Conservation (phyloP, 2,888 invertebrate genomes). For the Caenorhabditis wallacei region DNA sequence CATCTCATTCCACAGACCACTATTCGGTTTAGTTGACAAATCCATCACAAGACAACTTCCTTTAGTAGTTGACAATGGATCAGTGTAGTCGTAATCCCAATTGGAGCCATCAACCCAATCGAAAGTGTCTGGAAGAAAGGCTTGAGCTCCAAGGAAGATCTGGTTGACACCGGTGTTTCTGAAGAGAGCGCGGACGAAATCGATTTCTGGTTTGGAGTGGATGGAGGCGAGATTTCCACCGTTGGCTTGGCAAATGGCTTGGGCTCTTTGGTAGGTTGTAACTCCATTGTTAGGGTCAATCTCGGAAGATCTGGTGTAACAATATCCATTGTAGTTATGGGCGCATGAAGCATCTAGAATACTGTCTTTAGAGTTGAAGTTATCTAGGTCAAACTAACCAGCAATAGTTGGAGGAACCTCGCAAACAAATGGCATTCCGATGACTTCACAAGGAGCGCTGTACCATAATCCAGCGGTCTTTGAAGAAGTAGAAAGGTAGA, state of each 20-base stretch:
- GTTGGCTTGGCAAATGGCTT: constrained; percentile 16
- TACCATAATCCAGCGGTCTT: constrained; percentile 19
- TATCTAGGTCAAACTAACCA: not conserved
- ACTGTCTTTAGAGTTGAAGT: not conserved
- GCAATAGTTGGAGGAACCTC: constrained; percentile 21
- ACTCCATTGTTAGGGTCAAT: not conserved
- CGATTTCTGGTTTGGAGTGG: constrained; percentile 25
- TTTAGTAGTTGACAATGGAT: constrained; percentile 1
- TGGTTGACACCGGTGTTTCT: not conserved
- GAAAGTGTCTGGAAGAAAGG: constrained; percentile 18
- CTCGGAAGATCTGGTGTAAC: constrained; percentile 21
- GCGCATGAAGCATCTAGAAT: constrained; percentile 24
- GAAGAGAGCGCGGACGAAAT: constrained; percentile 19
- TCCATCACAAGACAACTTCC: constrained; percentile 25
- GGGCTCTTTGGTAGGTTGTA: not conserved
- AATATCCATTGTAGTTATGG: constrained; percentile 36
- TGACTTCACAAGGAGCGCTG: constrained; percentile 16
- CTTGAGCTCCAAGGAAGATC: constrained; percentile 9
- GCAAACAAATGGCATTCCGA: constrained; percentile 39
- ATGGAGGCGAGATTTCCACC: constrained; percentile 7
- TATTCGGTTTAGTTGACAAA: not conserved
- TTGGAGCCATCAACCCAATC: constrained; percentile 9
- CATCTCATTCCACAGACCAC: constrained; percentile 6
- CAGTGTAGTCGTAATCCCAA: constrained; percentile 17
- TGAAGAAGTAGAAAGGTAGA: constrained; percentile 11